These are phyloP conservation scores for Theristus sp. DNA, from an alignment of 2,888 invertebrate species.

Conservation along the genomic window DNA sequence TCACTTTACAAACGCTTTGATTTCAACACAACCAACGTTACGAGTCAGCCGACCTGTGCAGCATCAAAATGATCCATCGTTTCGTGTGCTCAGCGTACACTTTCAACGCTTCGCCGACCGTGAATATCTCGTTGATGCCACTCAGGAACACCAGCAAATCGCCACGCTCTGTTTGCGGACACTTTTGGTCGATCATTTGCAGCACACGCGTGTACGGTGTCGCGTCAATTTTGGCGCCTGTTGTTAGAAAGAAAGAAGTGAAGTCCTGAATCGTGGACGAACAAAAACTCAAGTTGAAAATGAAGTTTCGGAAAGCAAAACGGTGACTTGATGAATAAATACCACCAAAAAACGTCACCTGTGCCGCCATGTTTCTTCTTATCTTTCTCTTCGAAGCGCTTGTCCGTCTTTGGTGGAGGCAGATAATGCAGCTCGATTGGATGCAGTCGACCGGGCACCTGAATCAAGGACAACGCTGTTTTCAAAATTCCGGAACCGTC, in stretches of 20 bases:
- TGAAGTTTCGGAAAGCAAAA: no score
- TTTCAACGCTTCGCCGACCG: slow-evolving; percentile 22
- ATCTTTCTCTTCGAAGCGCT: slow-evolving; percentile 34
- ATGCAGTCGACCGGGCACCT: slow-evolving; percentile 82
- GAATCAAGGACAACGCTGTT: no score
- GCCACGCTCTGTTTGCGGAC: slow-evolving; percentile 63
- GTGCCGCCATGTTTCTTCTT: slow-evolving; percentile 34
- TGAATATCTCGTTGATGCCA: slow-evolving; percentile 35
- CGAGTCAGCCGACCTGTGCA: no score
- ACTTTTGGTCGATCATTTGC: slow-evolving; percentile 71
- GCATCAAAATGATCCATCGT: slow-evolving; percentile 73
- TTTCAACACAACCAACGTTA: no score
- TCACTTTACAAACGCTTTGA: no score
- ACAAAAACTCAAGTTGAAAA: no score
- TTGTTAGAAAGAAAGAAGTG: no score
- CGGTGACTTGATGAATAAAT: no score
- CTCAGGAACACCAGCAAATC: slow-evolving; percentile 86
- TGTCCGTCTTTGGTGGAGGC: slow-evolving; percentile 39
- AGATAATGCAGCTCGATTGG: slow-evolving; percentile 75
- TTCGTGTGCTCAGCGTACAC: slow-evolving; percentile 55
- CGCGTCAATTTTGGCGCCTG: slow-evolving; percentile 62
- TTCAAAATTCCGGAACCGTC: neutral
- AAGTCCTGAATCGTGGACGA: no score
- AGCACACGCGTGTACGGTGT: slow-evolving; percentile 78
- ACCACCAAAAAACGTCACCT: no score